Evolutionary conservation across 2,113 vertebrate species (phyloP).

Genomic region (Albula glossodonta): DNA sequence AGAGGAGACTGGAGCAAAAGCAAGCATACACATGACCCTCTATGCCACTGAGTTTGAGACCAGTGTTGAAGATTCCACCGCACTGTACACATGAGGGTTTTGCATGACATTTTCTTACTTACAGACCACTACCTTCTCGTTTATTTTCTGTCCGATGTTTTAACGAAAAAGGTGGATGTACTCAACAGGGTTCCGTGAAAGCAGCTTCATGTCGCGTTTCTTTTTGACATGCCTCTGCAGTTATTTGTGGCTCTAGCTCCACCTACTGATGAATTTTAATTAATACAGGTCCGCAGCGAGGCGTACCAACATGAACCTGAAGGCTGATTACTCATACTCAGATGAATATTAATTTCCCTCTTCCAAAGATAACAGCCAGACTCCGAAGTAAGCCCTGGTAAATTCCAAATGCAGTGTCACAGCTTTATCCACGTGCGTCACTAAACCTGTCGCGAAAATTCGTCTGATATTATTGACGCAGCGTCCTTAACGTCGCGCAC

Average conservation of each 20-base stretch:
- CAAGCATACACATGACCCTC: too few species aligned
- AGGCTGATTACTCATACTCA: not conserved
- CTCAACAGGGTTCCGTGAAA: too few species aligned
- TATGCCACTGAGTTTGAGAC: too few species aligned
- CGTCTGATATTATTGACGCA: not conserved
- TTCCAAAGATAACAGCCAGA: not conserved
- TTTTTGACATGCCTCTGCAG: constrained; percentile 29
- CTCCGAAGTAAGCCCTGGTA: not conserved
- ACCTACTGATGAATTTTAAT: constrained; percentile 50
- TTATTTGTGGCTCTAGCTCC: constrained; percentile 50
- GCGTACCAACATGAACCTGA: not conserved
- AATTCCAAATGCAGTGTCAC: not conserved
- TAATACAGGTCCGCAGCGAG: not conserved
- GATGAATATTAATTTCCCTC: not conserved
- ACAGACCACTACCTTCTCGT: too few species aligned
- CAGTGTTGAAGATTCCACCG: too few species aligned
- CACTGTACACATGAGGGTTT: too few species aligned
- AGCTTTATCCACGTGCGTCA: not conserved
- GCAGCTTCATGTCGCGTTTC: not conserved
- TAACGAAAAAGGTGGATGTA: too few species aligned
- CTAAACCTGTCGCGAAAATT: not conserved
- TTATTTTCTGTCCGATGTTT: too few species aligned
- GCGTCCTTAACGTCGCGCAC: not conserved
- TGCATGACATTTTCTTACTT: too few species aligned
- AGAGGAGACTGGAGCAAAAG: too few species aligned